phyloP scores from a whole-genome alignment of 2,797 vertebrate species.

The Toxotes lorentzi region DNA sequence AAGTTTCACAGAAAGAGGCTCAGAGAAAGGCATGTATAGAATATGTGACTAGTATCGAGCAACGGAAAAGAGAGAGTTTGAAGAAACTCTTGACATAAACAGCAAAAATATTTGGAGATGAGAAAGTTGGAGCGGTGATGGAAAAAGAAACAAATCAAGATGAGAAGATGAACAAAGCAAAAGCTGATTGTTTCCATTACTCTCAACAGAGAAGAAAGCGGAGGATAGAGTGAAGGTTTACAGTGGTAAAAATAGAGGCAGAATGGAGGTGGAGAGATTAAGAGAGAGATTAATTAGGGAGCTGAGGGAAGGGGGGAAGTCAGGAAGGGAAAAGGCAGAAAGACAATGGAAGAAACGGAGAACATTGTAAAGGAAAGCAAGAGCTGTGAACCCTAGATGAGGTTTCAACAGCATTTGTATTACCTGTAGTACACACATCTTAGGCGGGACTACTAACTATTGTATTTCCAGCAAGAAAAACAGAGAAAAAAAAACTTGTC shows the following conservation, averaged over 20 bases:
- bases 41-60: constrained; percentile 72
- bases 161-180: constrained; percentile 1
- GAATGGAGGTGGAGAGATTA: constrained; percentile 76
- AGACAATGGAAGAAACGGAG: constrained; percentile 42
- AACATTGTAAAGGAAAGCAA: constrained; percentile 10
- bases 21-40: constrained; percentile 84
- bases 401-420: constrained; percentile 26
- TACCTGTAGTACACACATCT: constrained; percentile 11
- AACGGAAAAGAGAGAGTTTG: constrained; percentile 46
- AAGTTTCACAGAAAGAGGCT: constrained; percentile 82
- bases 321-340: constrained; percentile 50
- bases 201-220: constrained; percentile 15
- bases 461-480: constrained; percentile 4
- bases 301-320: constrained; percentile 58
- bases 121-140: constrained; percentile 9
- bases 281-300: constrained; percentile 78
- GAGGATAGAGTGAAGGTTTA: constrained; percentile 60
- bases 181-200: constrained; percentile 1
- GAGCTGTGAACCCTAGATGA: constrained; percentile 23
- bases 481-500: not conserved
- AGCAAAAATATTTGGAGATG: constrained; percentile 7
- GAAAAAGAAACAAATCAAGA: not conserved
- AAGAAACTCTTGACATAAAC: constrained; percentile 6
- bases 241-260: constrained; percentile 77
- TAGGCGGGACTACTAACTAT: constrained; percentile 7